Evolutionary conservation across 2,888 invertebrate genomes (phyloP), one percentile per base, ranked within the genome.

Genomic region (Watsonalla cultraria): DNA sequence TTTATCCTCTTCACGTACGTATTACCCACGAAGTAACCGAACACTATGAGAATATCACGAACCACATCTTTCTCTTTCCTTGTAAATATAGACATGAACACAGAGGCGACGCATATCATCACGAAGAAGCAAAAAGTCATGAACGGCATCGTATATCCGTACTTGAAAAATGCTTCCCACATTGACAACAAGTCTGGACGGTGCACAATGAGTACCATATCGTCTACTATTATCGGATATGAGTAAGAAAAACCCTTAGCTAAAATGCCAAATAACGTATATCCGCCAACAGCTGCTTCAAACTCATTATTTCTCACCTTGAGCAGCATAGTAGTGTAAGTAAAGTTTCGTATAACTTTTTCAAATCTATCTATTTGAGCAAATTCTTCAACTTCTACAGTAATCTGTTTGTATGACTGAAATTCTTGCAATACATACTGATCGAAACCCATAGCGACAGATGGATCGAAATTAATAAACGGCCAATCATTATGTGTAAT

Each of bases 21-120:
- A 52, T 68, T 78, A 59, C 70, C 72, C 5, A 76, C 55, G 55
- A 78, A 69, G 47, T 67, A 72, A 46, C 80, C 80, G 42, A 68
- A 67, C 7, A 77, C 64, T 6, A 68, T 53, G 37, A 79, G 52
- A 15, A 71, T 42, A 11, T 70, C 63, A 7, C 69, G 63, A 0
- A 56, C 35, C 14, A 59, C 11, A 56, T 74, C 71, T 33, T 52
- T 61, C 0, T 52, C 35, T 5, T 33, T 14, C 0, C 52, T 50
- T 8, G 62, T 54, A 60, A 79, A 79, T 53, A 76, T 53, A 14
- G 58, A 56, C 7, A 74, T 52, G 0, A 49, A 9, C 42, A 58
- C 56, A 5, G 65, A 60, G 5, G 59, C 49, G 37, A 65, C 34
- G 53, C 68, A 65, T 54, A 68, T 65, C 39, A 66, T 51, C 33